phyloP scores from a whole-genome alignment of 2,797 vertebrate species.

The Sylvilagus floridanus region DNA sequence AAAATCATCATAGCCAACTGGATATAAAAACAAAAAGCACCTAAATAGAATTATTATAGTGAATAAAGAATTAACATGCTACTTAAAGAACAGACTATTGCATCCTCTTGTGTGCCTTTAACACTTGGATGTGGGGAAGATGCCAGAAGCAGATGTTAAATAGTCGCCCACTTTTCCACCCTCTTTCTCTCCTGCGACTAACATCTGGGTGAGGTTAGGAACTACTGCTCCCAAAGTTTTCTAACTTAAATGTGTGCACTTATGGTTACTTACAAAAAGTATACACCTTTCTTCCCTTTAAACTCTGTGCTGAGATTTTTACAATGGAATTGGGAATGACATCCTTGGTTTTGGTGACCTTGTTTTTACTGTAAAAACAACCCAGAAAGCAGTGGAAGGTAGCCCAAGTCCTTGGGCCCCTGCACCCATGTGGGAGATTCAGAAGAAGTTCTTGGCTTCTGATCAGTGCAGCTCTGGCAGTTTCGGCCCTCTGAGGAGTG shows the following conservation, averaged over 20 bases:
- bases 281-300: not conserved
- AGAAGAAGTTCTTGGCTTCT: no score
- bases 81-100: not conserved
- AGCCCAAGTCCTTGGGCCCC: no score
- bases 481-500: no score
- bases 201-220: not conserved
- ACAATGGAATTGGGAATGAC: not conserved
- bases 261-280: not conserved
- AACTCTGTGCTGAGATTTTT: not conserved
- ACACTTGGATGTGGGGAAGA: no score
- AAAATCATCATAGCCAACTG: not conserved
- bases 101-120: not conserved
- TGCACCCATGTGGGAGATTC: no score
- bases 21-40: slow-evolving; percentile 35
- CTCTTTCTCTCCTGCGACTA: not conserved
- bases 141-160: not conserved
- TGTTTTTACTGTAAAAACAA: slow-evolving; percentile 14
- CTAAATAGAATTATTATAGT: not conserved
- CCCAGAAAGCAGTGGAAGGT: not conserved
- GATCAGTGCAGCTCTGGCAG: no score
- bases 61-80: not conserved
- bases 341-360: not conserved
- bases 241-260: not conserved
- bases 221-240: not conserved
- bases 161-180: not conserved